Conservation (phyloP, 2,888 invertebrate species). For the Halictus ligatus region DNA sequence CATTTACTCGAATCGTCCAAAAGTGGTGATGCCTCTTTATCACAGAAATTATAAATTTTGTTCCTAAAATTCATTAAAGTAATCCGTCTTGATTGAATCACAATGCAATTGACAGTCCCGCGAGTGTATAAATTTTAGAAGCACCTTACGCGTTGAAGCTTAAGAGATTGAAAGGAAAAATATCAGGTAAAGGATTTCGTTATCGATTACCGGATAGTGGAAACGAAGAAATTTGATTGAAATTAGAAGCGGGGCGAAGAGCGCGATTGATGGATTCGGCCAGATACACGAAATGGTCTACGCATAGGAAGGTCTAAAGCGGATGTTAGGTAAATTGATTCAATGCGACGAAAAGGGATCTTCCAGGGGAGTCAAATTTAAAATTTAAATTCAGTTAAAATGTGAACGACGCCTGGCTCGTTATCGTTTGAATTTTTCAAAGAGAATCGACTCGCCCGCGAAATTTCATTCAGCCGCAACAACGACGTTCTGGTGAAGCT, state of each 20-base stretch:
- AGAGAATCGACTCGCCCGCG: conserved; percentile 54
- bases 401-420: conserved; percentile 65
- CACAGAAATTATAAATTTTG: neutral
- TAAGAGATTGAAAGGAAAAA: neutral
- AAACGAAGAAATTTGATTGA: conserved; percentile 12
- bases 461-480: conserved; percentile 46
- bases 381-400: conserved; percentile 74
- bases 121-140: neutral
- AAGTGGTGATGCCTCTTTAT: neutral
- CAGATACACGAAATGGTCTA: conserved; percentile 20
- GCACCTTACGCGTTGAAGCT: neutral
- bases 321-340: conserved; percentile 65
- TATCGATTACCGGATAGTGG: conserved; percentile 7
- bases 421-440: conserved; percentile 74
- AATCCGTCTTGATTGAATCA: neutral
- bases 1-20: neutral
- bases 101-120: neutral
- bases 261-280: conserved; percentile 10
- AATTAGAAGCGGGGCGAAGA: conserved; percentile 3
- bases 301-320: conserved; percentile 50
- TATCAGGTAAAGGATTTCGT: neutral
- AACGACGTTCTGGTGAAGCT: conserved; percentile 49
- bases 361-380: conserved; percentile 58
- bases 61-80: neutral
- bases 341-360: conserved; percentile 40